phyloP scores from a whole-genome alignment of 2,797 vertebrate species.

The Gobio occitaniae region DNA sequence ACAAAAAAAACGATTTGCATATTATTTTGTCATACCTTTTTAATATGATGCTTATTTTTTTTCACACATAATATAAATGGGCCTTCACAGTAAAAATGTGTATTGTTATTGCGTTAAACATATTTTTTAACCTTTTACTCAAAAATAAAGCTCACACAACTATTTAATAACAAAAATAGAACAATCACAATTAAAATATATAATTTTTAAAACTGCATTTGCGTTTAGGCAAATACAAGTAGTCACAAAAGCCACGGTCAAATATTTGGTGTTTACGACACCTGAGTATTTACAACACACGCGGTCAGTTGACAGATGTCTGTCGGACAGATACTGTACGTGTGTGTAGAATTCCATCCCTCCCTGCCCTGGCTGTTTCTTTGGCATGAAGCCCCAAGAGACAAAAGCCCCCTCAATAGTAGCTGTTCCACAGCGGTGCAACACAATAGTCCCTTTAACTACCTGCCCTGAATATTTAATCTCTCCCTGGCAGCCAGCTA shows the following conservation, averaged over 20 bases:
- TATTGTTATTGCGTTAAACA: not conserved
- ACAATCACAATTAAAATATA: not conserved
- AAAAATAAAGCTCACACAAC: not conserved
- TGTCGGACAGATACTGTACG: not conserved
- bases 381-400: constrained; percentile 70
- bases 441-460: constrained; percentile 83
- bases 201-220: not conserved
- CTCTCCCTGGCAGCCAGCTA: constrained; percentile 78
- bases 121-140: not conserved
- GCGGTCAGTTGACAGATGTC: constrained; percentile 37
- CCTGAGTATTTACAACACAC: constrained; percentile 31
- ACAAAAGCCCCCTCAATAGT: constrained; percentile 79
- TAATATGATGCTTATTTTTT: not conserved
- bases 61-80: not conserved
- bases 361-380: constrained; percentile 70
- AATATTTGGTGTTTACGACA: not conserved
- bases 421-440: constrained; percentile 74
- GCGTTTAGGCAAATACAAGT: not conserved
- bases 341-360: constrained; percentile 52
- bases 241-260: not conserved
- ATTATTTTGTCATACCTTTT: not conserved
- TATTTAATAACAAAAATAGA: not conserved
- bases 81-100: not conserved
- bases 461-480: constrained; percentile 84
- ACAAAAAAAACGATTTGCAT: not conserved